A percentile compares a stretch with the other conserved stretches of the same genome.
These are phyloP conservation scores for Argyra leucocephala DNA, from an alignment of 2,888 invertebrate genomes.

Conservation along the genomic window DNA sequence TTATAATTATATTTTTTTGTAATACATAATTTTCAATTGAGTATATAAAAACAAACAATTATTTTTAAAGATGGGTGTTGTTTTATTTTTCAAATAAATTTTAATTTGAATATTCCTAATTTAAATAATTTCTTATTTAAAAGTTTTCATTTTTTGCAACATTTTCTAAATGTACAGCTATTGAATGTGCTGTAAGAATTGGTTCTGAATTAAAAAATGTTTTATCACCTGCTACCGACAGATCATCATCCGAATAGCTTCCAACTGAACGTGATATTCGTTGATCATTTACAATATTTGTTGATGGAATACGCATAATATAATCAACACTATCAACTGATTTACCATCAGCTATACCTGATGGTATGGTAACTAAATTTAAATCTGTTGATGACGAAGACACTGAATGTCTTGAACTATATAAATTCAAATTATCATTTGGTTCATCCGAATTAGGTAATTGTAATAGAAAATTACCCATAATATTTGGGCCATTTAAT, in stretches of 20 bases:
- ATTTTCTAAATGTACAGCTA: slow-evolving; percentile 8
- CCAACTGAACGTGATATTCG: slow-evolving; percentile 34
- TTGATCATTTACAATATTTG: not conserved
- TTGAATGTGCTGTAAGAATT: not conserved
- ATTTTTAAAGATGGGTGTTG: not conserved
- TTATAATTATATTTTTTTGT: not conserved
- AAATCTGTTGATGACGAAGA: slow-evolving; percentile 39
- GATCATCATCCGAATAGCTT: slow-evolving; percentile 34
- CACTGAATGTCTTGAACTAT: slow-evolving; percentile 24
- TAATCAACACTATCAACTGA: slow-evolving; percentile 16
- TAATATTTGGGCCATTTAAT: slow-evolving; percentile 24
- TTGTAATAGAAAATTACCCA: slow-evolving; percentile 16
- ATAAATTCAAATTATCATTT: slow-evolving; percentile 9
- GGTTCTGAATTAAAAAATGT: slow-evolving; percentile 9
- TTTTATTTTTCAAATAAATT: not conserved
- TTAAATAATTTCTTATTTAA: not conserved
- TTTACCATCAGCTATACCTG: slow-evolving; percentile 14
- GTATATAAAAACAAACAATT: too few relatives aligned
- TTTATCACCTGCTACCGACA: not conserved
- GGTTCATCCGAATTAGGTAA: slow-evolving; percentile 14
- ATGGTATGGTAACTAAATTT: slow-evolving; percentile 33
- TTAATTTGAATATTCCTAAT: too few relatives aligned
- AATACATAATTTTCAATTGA: not conserved
- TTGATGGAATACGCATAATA: not conserved
- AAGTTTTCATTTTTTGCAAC: slow-evolving; percentile 5